Base-by-base conservation (phyloP, 2,888 invertebrate species). In the Anodontia alba region DNA sequence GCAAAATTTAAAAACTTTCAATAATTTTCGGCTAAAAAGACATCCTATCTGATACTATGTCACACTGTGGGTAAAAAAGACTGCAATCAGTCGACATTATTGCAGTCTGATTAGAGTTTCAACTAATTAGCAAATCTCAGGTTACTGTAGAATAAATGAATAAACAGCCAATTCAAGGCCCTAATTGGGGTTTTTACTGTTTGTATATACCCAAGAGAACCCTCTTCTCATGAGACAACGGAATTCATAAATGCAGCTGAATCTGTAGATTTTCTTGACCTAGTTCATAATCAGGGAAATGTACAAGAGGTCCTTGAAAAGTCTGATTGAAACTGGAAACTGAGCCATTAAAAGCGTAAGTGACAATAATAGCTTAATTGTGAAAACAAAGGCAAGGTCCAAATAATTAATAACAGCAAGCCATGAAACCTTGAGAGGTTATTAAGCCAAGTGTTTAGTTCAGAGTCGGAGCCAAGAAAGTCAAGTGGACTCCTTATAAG, bases 231-330 rank as follows among this genome's bases (percentile, higher is more conserved):
- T n/a, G 57, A 57, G 3, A 23, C 23, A 57, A 26, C 57, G 29
- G 3, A 46, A 33, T 26, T 31, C 20, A 62, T 62, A 62, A 62
- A 33, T 26, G 31, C 31, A 33, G 33, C 5, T 17, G 1, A 62
- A 33, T n/a, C 1, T 62, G 62, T 5, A 7, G 23, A 5, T 62
- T 17, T 33, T 33, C 10, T 33, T 62, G 62, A 62, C 62, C 62
- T 17, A 62, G 23, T 62, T 62, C 62, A 10, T 62, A 33, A 33
- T 62, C 62, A 62, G 62, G 57, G 62, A 62, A 62, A 33, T 29
- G 20, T 17, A 31, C 33, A 20, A 62, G 23, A 23, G 20, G 10
- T 33, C 33, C 23, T 33, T 17, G 20, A n/a, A 15, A 17, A 7
- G 12, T 3, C 33, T 20, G 3, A 62, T 17, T 33, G 29, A 62